phyloP scores from a whole-genome alignment of 2,797 vertebrate species.

The Gallinago solitaria region DNA sequence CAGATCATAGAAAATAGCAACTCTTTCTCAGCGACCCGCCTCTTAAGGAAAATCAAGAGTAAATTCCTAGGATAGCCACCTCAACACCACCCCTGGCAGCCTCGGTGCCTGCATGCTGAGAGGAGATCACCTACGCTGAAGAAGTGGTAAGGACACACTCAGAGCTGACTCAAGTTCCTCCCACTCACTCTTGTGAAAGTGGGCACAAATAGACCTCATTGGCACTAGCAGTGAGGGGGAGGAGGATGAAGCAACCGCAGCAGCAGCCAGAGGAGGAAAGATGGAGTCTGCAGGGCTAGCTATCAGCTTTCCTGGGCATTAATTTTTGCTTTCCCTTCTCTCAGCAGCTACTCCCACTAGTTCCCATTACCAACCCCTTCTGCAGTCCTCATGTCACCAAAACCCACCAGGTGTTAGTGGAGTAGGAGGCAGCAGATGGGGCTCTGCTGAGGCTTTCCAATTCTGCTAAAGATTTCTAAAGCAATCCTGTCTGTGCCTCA shows the following conservation, averaged over 20 bases:
- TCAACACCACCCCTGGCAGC: not conserved
- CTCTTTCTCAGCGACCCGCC: not conserved
- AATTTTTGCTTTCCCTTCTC: not conserved
- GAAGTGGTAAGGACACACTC: not conserved
- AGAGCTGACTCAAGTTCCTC: not conserved
- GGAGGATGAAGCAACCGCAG: not conserved
- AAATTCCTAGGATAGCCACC: not conserved
- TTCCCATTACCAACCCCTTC: not conserved
- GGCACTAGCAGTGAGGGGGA: not conserved
- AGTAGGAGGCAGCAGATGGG: not conserved
- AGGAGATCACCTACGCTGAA: not conserved
- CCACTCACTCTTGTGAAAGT: slow-evolving; percentile 6
- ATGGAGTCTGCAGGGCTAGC: not conserved
- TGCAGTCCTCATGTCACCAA: not conserved
- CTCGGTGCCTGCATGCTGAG: not conserved
- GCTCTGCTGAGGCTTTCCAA: not conserved
- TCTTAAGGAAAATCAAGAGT: not conserved
- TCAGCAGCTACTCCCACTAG: not conserved
- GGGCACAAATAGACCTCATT: not conserved
- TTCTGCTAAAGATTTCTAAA: not conserved
- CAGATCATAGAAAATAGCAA: not conserved
- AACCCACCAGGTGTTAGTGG: not conserved
- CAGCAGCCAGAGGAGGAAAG: not conserved
- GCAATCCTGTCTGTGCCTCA: not conserved
- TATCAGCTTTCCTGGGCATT: not conserved